These are phyloP conservation scores for Leptopilina syphax DNA, from an alignment of 2,888 invertebrate genomes.

Conservation along the genomic window DNA sequence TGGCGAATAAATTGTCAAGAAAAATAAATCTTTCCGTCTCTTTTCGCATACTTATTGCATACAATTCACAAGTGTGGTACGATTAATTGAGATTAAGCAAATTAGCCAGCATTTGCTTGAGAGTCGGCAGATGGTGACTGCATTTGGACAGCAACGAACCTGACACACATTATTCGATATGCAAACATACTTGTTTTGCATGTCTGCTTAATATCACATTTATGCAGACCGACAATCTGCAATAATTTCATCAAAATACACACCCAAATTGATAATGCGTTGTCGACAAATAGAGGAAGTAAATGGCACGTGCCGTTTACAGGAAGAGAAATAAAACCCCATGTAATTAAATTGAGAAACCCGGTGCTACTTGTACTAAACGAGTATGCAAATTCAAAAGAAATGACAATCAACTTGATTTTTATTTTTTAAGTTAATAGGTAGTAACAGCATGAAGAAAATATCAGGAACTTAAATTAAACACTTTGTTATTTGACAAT, in stretches of 20 bases:
- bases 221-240: conserved; percentile 4
- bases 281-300: not conserved
- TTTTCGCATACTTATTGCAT: not conserved
- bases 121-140: conserved; percentile 55
- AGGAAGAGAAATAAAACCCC: not conserved
- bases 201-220: conserved; percentile 5
- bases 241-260: conserved; percentile 25
- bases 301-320: not conserved
- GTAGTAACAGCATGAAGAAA: too few species aligned
- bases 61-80: not conserved
- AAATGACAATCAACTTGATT: too few species aligned
- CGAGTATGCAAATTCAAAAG: not conserved
- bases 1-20: too few species aligned
- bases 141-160: not conserved
- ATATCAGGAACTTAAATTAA: not conserved
- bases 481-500: not conserved
- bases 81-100: conserved; percentile 46
- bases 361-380: too few species aligned
- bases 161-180: conserved; percentile 36
- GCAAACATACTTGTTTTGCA: conserved; percentile 27
- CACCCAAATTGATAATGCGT: not conserved
- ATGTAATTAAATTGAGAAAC: too few species aligned
- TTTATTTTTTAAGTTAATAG: too few species aligned
- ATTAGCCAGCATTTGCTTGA: conserved; percentile 55
- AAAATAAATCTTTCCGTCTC: not conserved